Percentiles rank a stretch among this genome's conserved stretches.
phyloP scores from a whole-genome alignment of 2,797 vertebrate species.

The Echiichthys vipera region DNA sequence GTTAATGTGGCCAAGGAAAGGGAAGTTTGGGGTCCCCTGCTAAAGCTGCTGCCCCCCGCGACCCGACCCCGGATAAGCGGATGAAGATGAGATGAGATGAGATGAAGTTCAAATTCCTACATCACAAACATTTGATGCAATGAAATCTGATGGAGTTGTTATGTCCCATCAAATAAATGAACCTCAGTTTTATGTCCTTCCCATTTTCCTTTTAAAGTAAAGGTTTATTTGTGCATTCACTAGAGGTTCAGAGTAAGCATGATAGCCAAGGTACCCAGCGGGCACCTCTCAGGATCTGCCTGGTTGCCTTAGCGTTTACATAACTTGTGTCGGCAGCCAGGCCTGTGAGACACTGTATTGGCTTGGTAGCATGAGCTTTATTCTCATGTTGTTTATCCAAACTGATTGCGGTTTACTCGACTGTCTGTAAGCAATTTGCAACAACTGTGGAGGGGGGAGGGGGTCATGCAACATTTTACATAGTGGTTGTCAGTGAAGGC shows the following conservation, averaged over 20 bases:
- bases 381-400: constrained; percentile 71
- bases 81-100: too few species aligned
- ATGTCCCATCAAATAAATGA: background rate
- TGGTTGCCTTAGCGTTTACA: constrained; percentile 65
- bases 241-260: constrained; percentile 35
- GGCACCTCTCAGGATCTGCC: constrained; percentile 64
- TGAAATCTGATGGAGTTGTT: background rate
- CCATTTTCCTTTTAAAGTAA: constrained; percentile 16
- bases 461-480: constrained; percentile 34
- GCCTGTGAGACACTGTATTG: constrained; percentile 64
- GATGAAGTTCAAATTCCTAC: background rate
- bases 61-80: too few species aligned
- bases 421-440: constrained; percentile 75
- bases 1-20: too few species aligned
- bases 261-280: constrained; percentile 35
- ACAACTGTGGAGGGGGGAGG: constrained; percentile 15
- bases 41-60: too few species aligned
- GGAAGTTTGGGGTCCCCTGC: too few species aligned
- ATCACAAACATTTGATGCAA: background rate
- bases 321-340: constrained; percentile 67
- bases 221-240: constrained; percentile 20
- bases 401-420: constrained; percentile 71
- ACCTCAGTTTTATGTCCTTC: constrained; percentile 4
- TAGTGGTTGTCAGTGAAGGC: constrained; percentile 26
- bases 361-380: constrained; percentile 65